These are phyloP conservation scores for Harpagoxenus sublaevis DNA, from an alignment of 2,888 invertebrate genomes.

Conservation along the genomic window DNA sequence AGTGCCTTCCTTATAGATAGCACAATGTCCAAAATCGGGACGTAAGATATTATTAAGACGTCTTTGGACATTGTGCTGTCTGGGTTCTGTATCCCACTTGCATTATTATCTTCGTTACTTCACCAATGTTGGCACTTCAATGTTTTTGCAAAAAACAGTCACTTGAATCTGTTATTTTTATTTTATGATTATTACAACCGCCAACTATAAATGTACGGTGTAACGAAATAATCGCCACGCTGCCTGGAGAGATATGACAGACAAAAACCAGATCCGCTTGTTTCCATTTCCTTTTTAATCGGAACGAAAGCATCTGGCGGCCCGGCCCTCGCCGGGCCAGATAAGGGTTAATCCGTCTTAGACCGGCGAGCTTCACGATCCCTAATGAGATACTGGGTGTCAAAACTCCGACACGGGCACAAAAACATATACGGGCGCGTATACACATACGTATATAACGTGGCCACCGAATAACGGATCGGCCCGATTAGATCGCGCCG, in stretches of 20 bases:
- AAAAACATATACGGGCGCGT: conserved; percentile 3
- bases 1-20: background rate
- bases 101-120: background rate
- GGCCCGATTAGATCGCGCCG: conserved; percentile 80
- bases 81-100: no score
- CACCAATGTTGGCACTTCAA: background rate
- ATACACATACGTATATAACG: conserved; percentile 30
- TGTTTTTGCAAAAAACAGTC: background rate
- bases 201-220: background rate
- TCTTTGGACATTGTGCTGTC: no score
- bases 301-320: conserved; percentile 44
- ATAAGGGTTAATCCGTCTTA: conserved; percentile 65
- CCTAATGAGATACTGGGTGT: conserved; percentile 86
- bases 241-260: background rate
- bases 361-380: conserved; percentile 80
- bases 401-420: conserved; percentile 81
- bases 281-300: conserved; percentile 43
- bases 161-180: background rate
- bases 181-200: background rate
- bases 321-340: background rate
- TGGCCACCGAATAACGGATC: conserved; percentile 82
- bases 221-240: background rate
- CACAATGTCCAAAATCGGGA: no score
- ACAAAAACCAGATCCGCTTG: conserved; percentile 22
- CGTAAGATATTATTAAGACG: no score